These are phyloP conservation scores for Bolinopsis microptera DNA, from an alignment of 37 sponge, comb jelly and placozoan genomes.

Conservation along the genomic window DNA sequence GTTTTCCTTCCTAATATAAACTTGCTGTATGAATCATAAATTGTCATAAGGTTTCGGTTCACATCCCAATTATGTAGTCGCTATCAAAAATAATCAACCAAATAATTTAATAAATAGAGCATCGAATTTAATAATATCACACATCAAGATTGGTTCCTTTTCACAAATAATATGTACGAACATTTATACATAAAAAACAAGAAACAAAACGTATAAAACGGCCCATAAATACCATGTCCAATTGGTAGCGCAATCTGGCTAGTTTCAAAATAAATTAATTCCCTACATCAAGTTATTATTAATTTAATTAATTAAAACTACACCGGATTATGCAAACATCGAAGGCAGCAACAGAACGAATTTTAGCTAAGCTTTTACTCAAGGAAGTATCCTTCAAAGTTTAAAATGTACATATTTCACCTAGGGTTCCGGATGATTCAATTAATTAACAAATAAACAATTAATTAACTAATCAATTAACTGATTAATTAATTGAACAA, in stretches of 20 bases:
- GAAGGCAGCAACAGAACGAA: too few relatives aligned
- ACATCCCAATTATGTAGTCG: neutral
- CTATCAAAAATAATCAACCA: neutral
- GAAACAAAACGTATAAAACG: neutral
- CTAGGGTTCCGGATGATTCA: neutral
- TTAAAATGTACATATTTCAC: neutral
- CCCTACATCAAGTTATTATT: too few relatives aligned
- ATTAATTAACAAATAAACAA: too few relatives aligned
- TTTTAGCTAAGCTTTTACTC: too few relatives aligned
- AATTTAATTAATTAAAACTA: too few relatives aligned
- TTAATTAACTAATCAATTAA: too few relatives aligned
- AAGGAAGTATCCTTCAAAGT: too few relatives aligned
- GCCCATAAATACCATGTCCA: neutral
- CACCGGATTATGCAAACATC: too few relatives aligned
- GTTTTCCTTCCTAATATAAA: too few relatives aligned
- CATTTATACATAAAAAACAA: neutral
- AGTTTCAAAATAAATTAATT: neutral
- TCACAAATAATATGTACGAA: neutral
- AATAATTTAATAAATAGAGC: neutral
- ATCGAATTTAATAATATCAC: neutral
- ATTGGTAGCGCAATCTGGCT: neutral
- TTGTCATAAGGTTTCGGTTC: neutral
- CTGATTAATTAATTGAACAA: too few relatives aligned
- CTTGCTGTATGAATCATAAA: neutral
- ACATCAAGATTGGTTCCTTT: neutral